Conservation (phyloP, 2,888 invertebrate species). For the Iselma pallidipennis region DNA sequence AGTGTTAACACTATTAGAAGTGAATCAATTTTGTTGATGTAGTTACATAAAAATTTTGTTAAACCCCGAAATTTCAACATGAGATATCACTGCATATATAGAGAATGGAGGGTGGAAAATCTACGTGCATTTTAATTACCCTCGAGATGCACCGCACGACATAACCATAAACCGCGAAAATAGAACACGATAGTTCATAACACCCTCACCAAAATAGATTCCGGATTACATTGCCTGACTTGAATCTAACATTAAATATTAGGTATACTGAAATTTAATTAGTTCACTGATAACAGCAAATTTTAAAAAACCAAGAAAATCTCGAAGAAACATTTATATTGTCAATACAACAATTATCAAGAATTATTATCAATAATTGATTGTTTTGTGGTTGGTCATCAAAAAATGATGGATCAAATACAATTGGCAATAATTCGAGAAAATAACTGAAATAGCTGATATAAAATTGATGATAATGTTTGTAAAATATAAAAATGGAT, state of each 20-base stretch:
- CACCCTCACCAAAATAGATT: neutral
- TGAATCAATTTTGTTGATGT: neutral
- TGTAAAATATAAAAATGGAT: neutral
- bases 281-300: too few relatives aligned
- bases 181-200: neutral
- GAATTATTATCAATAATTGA: too few relatives aligned
- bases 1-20: neutral
- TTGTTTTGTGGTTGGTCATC: neutral
- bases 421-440: neutral
- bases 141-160: neutral
- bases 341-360: neutral
- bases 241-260: neutral
- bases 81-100: neutral
- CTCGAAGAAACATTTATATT: too few relatives aligned
- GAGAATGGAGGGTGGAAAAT: neutral
- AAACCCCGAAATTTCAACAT: too few relatives aligned
- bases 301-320: too few relatives aligned
- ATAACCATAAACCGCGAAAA: neutral
- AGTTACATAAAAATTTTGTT: too few relatives aligned
- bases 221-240: neutral
- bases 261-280: neutral
- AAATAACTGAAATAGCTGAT: neutral
- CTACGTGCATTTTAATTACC: neutral
- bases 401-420: neutral
- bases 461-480: neutral